phyloP scores from a whole-genome alignment of 2,888 invertebrate species.

The Blastobasis adustella region DNA sequence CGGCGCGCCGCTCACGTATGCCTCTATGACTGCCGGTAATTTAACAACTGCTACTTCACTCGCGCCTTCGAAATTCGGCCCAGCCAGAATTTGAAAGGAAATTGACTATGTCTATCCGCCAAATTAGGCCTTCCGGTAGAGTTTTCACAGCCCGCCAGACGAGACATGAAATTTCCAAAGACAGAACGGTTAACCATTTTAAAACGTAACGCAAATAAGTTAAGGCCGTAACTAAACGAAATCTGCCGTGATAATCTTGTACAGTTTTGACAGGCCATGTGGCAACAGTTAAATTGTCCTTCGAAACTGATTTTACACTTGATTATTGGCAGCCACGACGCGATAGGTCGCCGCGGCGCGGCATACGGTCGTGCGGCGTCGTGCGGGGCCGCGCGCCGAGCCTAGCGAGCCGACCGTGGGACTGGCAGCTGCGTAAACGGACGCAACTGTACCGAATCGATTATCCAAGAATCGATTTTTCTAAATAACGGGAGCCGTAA shows the following conservation, averaged over 20 bases:
- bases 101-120: too few species aligned
- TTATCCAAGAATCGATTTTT: conserved; percentile 66
- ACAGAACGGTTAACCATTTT: not conserved
- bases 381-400: conserved; percentile 18
- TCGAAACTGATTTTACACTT: conserved; percentile 50
- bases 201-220: conserved; percentile 1
- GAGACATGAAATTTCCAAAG: too few species aligned
- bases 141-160: too few species aligned
- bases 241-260: conserved; percentile 13
- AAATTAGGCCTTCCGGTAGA: too few species aligned
- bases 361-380: conserved; percentile 4
- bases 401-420: conserved; percentile 53
- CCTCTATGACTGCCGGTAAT: conserved; percentile 32
- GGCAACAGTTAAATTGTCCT: conserved; percentile 45
- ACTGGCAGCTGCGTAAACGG: conserved; percentile 54
- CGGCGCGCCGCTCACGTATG: conserved; percentile 52
- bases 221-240: conserved; percentile 2
- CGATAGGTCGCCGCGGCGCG: conserved; percentile 35
- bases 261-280: conserved; percentile 34
- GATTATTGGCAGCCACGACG: conserved; percentile 43
- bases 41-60: not conserved
- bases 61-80: too few species aligned
- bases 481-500: conserved; percentile 66
- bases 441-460: conserved; percentile 67
- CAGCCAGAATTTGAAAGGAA: too few species aligned